Base-by-base conservation (phyloP, 2,113 vertebrate genomes). In the Otolemur garnettii region DNA sequence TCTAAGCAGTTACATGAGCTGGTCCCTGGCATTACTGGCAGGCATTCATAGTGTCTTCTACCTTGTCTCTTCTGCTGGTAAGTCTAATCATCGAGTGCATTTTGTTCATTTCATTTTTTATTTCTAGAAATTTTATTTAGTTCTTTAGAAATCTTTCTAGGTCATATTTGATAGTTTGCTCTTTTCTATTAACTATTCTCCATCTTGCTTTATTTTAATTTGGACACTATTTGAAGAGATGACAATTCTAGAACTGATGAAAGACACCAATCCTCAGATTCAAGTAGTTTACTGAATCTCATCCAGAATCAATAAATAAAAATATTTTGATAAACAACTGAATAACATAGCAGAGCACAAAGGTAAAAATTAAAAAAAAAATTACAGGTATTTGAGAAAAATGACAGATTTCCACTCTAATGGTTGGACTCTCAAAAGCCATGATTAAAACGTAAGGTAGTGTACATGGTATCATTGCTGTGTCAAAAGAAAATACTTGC, bases 321-420 rank as follows among this genome's bases (percentile, higher is more conserved):
- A 53, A 35, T 30, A 50, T 42, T 5, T 2, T 28, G 62, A 59
- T 45, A 93, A 81, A 60, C 4, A 66, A 68, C 12, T 60, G 53
- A 94, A 77, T 84, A 90, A 94, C n/a, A 83, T 42, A 55, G 59
- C 10, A 75, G 59, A 66, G 57, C 60, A 75, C 5, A 75, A 90
- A 78, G 26, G 7, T 90, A 68, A 71, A 85, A 68, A 60, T 62
- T 50, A 9, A 50, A 33, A 85, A 84, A 50, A 71, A 30, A 12
- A 28, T 38, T 84, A 38, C 55, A 42, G 42, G 26, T 45, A 33
- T 78, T 69, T 4, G 35, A 77, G 60, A 68, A 69, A 59, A 77
- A 24, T 33, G 53, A 18, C 9, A 19, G 3, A 33, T 69, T 69
- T 60, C 55, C 53, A 50, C 50, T 15, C 14, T 71, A 33, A 59